phyloP scores from a whole-genome alignment of 1,140 invertebrate species.

The Pogonognathellus flavescens region DNA sequence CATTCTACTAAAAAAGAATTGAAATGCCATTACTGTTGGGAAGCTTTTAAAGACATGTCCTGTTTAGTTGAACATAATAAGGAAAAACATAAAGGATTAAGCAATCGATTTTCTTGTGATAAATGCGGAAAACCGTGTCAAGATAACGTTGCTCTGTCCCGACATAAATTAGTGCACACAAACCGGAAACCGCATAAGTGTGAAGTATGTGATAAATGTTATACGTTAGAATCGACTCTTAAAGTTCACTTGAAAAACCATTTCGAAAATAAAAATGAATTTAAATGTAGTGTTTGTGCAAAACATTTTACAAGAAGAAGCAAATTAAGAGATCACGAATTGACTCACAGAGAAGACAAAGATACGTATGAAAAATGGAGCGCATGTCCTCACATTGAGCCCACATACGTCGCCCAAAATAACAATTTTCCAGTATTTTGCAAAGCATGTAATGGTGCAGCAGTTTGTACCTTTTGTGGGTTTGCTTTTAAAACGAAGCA shows the following conservation, averaged over 20 bases:
- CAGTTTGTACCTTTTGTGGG: slow-evolving; percentile 29
- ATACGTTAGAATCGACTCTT: slow-evolving; percentile 3
- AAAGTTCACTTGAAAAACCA: background rate
- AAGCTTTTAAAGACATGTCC: background rate
- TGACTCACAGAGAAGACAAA: background rate
- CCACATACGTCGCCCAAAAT: background rate
- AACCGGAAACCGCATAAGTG: background rate
- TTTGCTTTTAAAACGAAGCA: background rate
- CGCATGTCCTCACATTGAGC: background rate
- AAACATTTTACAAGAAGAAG: background rate
- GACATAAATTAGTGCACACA: background rate
- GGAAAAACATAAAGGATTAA: background rate
- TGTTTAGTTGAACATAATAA: background rate
- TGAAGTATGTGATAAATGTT: slow-evolving; percentile 1
- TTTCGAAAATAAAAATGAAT: background rate
- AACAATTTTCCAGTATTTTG: slow-evolving; percentile 42
- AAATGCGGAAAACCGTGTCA: slow-evolving; percentile 16
- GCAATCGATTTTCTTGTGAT: background rate
- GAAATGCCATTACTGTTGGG: slow-evolving; percentile 25
- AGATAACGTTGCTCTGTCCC: background rate
- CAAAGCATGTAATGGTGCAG: background rate
- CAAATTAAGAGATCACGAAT: background rate
- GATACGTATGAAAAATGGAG: background rate
- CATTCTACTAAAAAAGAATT: background rate
- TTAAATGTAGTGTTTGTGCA: background rate